Evolutionary conservation across 1,140 invertebrate genomes (phyloP), one percentile per base, ranked within the genome.

Genomic region (Leptonema lineaticorne): DNA sequence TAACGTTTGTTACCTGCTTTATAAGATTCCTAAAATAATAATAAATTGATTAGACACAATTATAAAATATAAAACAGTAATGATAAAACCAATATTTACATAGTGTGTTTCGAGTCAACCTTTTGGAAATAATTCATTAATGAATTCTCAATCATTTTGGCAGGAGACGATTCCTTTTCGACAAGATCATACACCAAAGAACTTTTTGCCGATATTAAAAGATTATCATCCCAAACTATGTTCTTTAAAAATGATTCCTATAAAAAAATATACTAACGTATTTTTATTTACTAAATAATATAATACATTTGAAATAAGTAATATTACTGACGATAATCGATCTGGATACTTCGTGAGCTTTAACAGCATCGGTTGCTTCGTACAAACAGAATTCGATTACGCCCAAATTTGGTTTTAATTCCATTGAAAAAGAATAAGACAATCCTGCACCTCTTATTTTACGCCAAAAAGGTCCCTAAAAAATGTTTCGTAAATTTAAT

Each of bases 121-220:
- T 85, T 84, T 71, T 88, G 85, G 67, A 92, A 88, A 75, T 92
- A 92, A 30, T 86, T 86, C 3, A 89, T 75, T 8, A 95, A 77
- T 0, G 92, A 92, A 66, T 91, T 85, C 14, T 78, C 74, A 1
- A 92, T 87, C 0, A 90, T 84, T 74, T 89, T 85, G 0, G 89
- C 85, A 1, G 94, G 86, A 63, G 87, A 91, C 72, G 92, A 90
- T 77, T 95, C 91, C 69, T 86, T 80, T 68, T 90, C 87, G 65
- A 96, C 91, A 7, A 94, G 86, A 76, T 95, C 89, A 79, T 90
- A 96, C 46, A 95, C 87, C 1, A 94, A 78, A 9, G 92, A 94
- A 74, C 92, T 92, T 75, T 89, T 91, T 0, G 92, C 93, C 0
- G 92, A 91, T 73, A 91, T 90, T 65, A 95, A 87, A 33, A 95